Evolutionary conservation across 2,888 invertebrate genomes (phyloP).

Genomic region (Agriopis aurantiaria): DNA sequence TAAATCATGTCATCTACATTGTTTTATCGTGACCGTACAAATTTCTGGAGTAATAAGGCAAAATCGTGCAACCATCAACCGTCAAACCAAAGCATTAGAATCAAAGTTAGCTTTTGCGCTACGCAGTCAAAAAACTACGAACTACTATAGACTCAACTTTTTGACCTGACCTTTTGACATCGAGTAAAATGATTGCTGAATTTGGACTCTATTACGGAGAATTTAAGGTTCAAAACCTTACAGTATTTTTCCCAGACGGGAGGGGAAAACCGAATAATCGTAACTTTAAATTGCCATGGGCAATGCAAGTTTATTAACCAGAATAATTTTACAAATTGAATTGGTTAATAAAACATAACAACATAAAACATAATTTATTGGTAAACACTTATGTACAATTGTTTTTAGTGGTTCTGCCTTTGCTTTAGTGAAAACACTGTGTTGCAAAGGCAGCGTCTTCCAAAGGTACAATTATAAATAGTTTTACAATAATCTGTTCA

Average conservation of each 20-base stretch:
- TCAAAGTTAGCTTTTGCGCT: not conserved
- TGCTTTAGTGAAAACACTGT: no score
- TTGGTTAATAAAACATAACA: no score
- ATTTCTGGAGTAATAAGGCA: not conserved
- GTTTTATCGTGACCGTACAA: not conserved
- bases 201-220: slow-evolving; percentile 9
- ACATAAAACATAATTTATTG: no score
- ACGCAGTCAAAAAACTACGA: not conserved
- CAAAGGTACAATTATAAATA: no score
- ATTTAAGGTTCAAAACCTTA: slow-evolving; percentile 17
- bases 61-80: not conserved
- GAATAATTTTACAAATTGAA: slow-evolving; percentile 53
- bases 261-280: slow-evolving; percentile 35
- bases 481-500: no score
- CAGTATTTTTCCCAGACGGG: not conserved
- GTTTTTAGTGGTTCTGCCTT: no score
- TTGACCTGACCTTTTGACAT: not conserved
- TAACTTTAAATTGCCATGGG: slow-evolving; percentile 39
- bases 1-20: slow-evolving; percentile 1
- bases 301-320: slow-evolving; percentile 51
- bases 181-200: not conserved
- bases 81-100: not conserved
- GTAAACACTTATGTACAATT: no score
- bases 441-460: no score
- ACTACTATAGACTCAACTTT: slow-evolving; percentile 1